Evolutionary conservation across 1,140 invertebrate genomes (phyloP).

Genomic region (Phenacoccus solenopsis): DNA sequence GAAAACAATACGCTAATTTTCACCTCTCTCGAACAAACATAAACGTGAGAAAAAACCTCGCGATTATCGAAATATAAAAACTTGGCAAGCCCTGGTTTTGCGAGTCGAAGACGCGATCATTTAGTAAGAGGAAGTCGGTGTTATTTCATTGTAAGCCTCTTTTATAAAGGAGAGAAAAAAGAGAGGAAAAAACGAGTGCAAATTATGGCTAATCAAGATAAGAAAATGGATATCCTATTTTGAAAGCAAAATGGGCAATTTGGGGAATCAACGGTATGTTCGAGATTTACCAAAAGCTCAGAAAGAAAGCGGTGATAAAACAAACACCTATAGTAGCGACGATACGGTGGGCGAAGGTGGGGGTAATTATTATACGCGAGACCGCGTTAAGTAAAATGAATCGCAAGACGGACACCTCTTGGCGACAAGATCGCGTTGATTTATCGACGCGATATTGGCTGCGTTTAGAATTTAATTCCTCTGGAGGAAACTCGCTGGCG

Average conservation of each 20-base stretch:
- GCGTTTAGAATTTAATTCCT: too few species aligned
- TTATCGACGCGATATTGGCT: too few species aligned
- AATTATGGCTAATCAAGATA: constrained; percentile 16
- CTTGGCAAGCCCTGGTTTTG: constrained; percentile 8
- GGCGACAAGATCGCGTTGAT: too few species aligned
- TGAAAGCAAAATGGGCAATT: constrained; percentile 9
- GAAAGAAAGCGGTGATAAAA: not conserved
- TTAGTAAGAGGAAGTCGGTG: not conserved
- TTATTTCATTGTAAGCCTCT: constrained; percentile 9
- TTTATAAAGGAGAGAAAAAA: constrained; percentile 7
- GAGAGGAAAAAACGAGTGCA: constrained; percentile 5
- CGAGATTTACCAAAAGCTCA: not conserved
- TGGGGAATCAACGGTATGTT: constrained; percentile 4
- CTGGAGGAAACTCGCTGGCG: too few species aligned
- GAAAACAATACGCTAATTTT: too few species aligned
- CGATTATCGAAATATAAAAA: not conserved
- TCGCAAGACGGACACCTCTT: too few species aligned
- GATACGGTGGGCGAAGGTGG: too few species aligned
- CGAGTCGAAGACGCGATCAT: constrained; percentile 8
- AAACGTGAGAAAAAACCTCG: not conserved
- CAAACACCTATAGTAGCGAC: not conserved
- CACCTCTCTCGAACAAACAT: too few species aligned
- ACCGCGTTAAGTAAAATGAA: too few species aligned
- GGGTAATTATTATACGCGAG: too few species aligned
- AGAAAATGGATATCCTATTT: constrained; percentile 17